These are phyloP conservation scores for Planococcus citri DNA, from an alignment of 1,140 invertebrate genomes.

Conservation along the genomic window DNA sequence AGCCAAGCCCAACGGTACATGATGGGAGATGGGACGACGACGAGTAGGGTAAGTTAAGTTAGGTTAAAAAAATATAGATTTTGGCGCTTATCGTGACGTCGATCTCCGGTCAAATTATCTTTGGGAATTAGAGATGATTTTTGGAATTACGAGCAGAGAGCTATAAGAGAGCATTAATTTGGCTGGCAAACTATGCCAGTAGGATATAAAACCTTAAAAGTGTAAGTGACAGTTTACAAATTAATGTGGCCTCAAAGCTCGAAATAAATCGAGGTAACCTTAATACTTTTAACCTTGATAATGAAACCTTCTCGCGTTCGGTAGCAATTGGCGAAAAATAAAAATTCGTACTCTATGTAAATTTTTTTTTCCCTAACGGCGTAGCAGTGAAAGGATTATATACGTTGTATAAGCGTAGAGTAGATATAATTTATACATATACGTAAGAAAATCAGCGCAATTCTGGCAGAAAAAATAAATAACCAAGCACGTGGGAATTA, in stretches of 20 bases:
- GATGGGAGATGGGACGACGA: no score
- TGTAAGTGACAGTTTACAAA: not conserved
- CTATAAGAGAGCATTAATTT: not conserved
- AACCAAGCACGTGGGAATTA: not conserved
- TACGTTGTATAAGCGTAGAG: no score
- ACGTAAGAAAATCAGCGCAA: no score
- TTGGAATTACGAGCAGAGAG: no score
- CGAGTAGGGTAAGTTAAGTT: no score
- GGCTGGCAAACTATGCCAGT: not conserved
- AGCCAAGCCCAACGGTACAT: no score
- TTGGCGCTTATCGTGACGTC: not conserved
- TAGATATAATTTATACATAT: no score
- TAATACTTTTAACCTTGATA: constrained; percentile 4
- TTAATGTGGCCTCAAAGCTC: not conserved
- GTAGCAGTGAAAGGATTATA: no score
- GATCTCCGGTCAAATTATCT: not conserved
- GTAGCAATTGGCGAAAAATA: not conserved
- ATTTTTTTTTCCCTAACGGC: no score
- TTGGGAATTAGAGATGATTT: not conserved
- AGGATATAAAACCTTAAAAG: not conserved
- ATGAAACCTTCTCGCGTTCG: not conserved
- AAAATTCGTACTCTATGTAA: not conserved
- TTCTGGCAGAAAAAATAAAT: no score
- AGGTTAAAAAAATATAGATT: not conserved
- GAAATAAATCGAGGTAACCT: not conserved